Evolutionary conservation across 2,113 vertebrate genomes (phyloP).

Genomic region (Promerops cafer): DNA sequence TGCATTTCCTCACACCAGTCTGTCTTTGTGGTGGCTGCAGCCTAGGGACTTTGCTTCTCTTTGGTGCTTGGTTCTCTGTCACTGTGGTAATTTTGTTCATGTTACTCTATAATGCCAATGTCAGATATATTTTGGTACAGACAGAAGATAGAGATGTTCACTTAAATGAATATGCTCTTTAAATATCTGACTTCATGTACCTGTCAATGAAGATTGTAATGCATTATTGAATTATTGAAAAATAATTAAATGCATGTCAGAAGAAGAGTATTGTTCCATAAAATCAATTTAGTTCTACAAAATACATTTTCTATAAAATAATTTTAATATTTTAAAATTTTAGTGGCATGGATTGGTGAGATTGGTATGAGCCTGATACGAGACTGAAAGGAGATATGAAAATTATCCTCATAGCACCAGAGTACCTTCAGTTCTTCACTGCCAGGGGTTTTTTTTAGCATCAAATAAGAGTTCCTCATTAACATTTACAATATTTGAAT

Average conservation of each 20-base stretch:
- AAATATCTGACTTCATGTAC: neutral
- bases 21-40: neutral
- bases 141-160: neutral
- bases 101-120: neutral
- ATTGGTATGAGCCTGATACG: neutral
- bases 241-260: neutral
- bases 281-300: neutral
- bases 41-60: neutral
- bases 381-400: neutral
- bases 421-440: neutral
- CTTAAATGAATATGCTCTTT: neutral
- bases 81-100: neutral
- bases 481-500: neutral
- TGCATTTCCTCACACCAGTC: accelerated
- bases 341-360: neutral
- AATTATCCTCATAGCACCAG: neutral
- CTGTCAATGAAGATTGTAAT: neutral
- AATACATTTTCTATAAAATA: neutral
- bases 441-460: neutral
- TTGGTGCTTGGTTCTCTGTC: neutral
- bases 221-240: neutral
- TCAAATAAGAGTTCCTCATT: neutral
- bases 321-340: neutral
- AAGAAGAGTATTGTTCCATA: neutral
- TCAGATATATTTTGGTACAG: neutral